These are phyloP conservation scores for Camponotus pennsylvanicus DNA, from an alignment of 1,140 invertebrate genomes.

Conservation along the genomic window DNA sequence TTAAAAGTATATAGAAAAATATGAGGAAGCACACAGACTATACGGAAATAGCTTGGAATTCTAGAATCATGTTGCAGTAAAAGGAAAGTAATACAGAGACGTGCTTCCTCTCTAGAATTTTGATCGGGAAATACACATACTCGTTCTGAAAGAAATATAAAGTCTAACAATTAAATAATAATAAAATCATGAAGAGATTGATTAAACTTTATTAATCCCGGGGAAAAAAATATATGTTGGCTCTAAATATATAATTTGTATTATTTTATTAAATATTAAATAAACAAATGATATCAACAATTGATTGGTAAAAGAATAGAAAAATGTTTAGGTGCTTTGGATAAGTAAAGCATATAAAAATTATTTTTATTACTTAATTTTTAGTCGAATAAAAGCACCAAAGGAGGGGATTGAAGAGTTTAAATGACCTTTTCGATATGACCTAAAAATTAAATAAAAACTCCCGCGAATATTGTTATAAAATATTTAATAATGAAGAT, in stretches of 20 bases:
- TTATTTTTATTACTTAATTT: not conserved
- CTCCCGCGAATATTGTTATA: not conserved
- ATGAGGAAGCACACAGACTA: too few species aligned
- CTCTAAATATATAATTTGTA: not conserved
- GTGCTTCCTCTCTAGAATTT: not conserved
- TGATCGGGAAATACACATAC: not conserved
- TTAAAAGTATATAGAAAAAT: not conserved
- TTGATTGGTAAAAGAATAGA: not conserved
- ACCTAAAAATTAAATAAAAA: conserved; percentile 25
- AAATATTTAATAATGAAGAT: not conserved
- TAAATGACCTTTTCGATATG: not conserved
- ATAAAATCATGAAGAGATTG: not conserved
- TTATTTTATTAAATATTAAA: not conserved
- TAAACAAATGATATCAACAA: not conserved
- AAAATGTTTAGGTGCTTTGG: not conserved
- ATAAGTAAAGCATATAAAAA: not conserved
- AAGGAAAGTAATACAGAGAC: not conserved
- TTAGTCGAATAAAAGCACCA: not conserved
- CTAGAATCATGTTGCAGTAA: not conserved
- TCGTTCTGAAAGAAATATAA: not conserved
- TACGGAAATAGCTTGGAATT: not conserved
- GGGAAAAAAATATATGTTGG: too few species aligned
- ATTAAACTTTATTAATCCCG: not conserved
- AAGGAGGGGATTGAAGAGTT: not conserved
- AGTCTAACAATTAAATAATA: not conserved